Evolutionary conservation across 2,797 vertebrate genomes (phyloP), one percentile per base, ranked within the genome.

Genomic region (Arremon aurantiirostris): DNA sequence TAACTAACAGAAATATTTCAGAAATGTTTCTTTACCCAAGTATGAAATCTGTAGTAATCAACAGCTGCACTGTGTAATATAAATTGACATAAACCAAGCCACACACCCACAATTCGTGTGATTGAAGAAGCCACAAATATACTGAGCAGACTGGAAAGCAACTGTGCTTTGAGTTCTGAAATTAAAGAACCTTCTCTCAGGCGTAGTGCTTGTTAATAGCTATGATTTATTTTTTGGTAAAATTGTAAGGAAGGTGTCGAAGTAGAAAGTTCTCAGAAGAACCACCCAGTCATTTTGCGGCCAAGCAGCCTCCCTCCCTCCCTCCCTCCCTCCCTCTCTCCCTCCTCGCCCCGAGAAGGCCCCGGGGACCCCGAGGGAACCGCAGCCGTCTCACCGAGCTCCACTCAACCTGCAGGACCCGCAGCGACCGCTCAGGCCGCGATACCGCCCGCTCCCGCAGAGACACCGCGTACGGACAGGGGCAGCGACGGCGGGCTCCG

Each of bases 41-140:
- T 5, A 19, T 11, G 14, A 53, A 68, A 28, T 65, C 3, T 3
- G 23, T 32, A 28, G 37, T 53, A 23, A 22, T 12, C 30, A 37
- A 44, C 19, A 75, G 19, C 14, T 12, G 7, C 39, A 18, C 0
- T 0, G 11, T 1, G 1, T 8, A 57, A 53, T 1, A 14, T 2
- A 61, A 57, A 35, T 0, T 8, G 14, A 50, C 4, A 60, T 23
- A 42, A 72, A 56, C 1, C 34, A 65, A 90, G 18, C 0, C 6
- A 6, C 1, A 22, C 22, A 19, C 0, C 0, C 6, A 2, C 6
- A 26, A 16, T 6, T 34, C 4, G 2, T 4, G 44, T 4, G 32
- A 26, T 0, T 34, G n/a, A 63, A 84, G 17, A 32, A 61, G 9
- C 15, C 50, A 76, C 9, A 37, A 50, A 68, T 1, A 35, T 0